phyloP scores from a whole-genome alignment of 2,797 vertebrate genomes.

The Catostomus latipinnis region DNA sequence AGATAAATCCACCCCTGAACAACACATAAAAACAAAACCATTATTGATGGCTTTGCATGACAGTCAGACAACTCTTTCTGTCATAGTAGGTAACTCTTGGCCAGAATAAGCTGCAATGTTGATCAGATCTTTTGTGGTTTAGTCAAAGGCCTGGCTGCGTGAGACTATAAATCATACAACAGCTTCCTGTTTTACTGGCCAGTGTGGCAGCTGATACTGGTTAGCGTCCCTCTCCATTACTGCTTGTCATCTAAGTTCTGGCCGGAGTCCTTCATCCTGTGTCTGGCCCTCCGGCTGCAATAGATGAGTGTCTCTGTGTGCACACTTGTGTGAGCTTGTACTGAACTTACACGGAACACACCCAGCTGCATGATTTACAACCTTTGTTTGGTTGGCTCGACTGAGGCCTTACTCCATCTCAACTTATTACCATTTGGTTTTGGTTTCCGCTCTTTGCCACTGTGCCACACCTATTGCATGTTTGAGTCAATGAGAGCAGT shows the following conservation, averaged over 20 bases:
- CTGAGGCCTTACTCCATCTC: slow-evolving; percentile 69
- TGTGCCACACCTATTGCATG: slow-evolving; percentile 78
- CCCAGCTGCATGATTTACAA: slow-evolving; percentile 74
- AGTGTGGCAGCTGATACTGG: slow-evolving; percentile 32
- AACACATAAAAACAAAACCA: too few species aligned
- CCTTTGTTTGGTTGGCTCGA: slow-evolving; percentile 67
- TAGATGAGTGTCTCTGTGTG: slow-evolving; percentile 15
- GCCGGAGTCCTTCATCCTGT: slow-evolving; percentile 56
- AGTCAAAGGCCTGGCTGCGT: too few species aligned
- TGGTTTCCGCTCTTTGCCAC: slow-evolving; percentile 76
- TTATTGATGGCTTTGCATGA: too few species aligned
- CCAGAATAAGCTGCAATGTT: too few species aligned
- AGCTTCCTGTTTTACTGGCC: slow-evolving; percentile 12
- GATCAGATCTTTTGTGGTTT: too few species aligned
- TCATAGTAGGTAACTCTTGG: too few species aligned
- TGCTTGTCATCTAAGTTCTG: slow-evolving; percentile 51
- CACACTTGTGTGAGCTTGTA: slow-evolving; percentile 9
- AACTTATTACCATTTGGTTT: slow-evolving; percentile 78
- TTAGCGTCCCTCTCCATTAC: slow-evolving; percentile 39
- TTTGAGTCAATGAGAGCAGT: slow-evolving; percentile 78
- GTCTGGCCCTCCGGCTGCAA: slow-evolving; percentile 59
- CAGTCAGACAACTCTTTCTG: too few species aligned
- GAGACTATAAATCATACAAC: not conserved
- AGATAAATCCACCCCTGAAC: too few species aligned
- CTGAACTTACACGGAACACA: slow-evolving; percentile 59